These are phyloP conservation scores for Drosophila kohkoa DNA, from an alignment of 1,140 invertebrate genomes.

Conservation along the genomic window DNA sequence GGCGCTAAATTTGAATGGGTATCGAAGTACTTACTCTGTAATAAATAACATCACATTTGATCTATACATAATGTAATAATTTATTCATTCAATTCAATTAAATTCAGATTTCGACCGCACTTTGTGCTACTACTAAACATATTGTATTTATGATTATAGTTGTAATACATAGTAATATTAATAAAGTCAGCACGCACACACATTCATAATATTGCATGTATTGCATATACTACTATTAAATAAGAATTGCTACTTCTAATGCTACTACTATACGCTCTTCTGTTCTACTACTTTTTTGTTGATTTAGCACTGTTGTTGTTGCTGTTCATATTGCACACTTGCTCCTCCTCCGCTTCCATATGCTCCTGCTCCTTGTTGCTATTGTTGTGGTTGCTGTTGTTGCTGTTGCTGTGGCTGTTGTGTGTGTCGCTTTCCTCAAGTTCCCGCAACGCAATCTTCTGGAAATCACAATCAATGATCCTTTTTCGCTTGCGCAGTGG, in stretches of 20 bases:
- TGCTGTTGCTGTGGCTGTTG: slow-evolving; percentile 3
- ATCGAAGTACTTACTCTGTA: neutral
- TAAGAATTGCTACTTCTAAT: slow-evolving; percentile 31
- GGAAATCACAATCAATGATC: slow-evolving; percentile 83
- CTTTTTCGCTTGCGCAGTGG: slow-evolving; percentile 87
- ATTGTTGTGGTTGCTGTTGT: neutral
- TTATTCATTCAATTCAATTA: slow-evolving; percentile 46
- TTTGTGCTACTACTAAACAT: slow-evolving; percentile 29
- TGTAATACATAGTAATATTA: slow-evolving; percentile 5
- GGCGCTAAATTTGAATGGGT: too few relatives aligned
- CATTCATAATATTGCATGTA: slow-evolving; percentile 12
- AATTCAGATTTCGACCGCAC: slow-evolving; percentile 27
- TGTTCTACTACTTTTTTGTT: slow-evolving; percentile 61
- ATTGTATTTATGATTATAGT: slow-evolving; percentile 19
- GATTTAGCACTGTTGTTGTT: slow-evolving; percentile 66
- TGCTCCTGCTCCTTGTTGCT: slow-evolving; percentile 13
- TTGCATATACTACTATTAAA: slow-evolving; percentile 34
- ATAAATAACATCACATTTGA: neutral
- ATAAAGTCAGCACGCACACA: slow-evolving; percentile 45
- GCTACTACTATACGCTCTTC: slow-evolving; percentile 25
- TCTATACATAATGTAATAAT: slow-evolving; percentile 40
- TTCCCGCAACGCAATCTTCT: slow-evolving; percentile 72
- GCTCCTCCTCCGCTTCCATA: slow-evolving; percentile 36
- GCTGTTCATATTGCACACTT: slow-evolving; percentile 61
- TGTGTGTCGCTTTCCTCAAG: slow-evolving; percentile 53